These are phyloP conservation scores for Oryzias woworae DNA, from an alignment of 2,113 vertebrate genomes.

Conservation along the genomic window DNA sequence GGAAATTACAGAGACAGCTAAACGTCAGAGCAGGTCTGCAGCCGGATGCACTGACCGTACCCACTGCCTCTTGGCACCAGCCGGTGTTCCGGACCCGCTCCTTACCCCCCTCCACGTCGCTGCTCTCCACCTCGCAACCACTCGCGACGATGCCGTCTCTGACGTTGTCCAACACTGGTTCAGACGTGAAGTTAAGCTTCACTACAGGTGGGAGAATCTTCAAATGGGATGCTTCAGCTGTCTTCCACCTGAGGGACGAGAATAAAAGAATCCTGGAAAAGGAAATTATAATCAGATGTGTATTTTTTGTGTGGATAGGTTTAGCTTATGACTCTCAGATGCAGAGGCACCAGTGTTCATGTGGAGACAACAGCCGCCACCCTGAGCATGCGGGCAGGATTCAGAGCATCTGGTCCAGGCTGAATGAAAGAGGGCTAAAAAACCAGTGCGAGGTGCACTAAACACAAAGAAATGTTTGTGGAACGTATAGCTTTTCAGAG, in stretches of 20 bases:
- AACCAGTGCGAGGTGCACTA: conserved; percentile 85
- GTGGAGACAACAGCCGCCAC: conserved; percentile 88
- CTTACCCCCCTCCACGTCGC: conserved; percentile 86
- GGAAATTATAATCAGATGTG: neutral
- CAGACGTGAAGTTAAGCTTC: conserved; percentile 81
- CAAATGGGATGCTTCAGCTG: neutral
- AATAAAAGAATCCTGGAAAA: neutral
- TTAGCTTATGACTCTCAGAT: conserved; percentile 90
- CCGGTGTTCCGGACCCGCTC: conserved; percentile 87
- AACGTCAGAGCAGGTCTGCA: conserved; percentile 71
- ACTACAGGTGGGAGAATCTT: conserved; percentile 82
- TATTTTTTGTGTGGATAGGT: conserved; percentile 71
- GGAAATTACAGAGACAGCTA: conserved; percentile 81
- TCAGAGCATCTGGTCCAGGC: conserved; percentile 90
- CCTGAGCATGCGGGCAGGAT: conserved; percentile 86
- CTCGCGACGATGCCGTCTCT: conserved; percentile 63
- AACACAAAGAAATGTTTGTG: too few species aligned
- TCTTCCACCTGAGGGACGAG: too few species aligned
- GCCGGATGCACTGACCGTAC: conserved; percentile 59
- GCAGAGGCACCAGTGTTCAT: conserved; percentile 91
- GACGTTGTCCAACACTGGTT: conserved; percentile 70
- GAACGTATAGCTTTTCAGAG: too few species aligned
- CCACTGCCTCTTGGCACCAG: conserved; percentile 76
- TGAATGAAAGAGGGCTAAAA: conserved; percentile 86
- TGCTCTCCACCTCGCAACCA: conserved; percentile 71